These are phyloP conservation scores for Myotis vivesi DNA, from an alignment of 2,797 vertebrate species.

Conservation along the genomic window DNA sequence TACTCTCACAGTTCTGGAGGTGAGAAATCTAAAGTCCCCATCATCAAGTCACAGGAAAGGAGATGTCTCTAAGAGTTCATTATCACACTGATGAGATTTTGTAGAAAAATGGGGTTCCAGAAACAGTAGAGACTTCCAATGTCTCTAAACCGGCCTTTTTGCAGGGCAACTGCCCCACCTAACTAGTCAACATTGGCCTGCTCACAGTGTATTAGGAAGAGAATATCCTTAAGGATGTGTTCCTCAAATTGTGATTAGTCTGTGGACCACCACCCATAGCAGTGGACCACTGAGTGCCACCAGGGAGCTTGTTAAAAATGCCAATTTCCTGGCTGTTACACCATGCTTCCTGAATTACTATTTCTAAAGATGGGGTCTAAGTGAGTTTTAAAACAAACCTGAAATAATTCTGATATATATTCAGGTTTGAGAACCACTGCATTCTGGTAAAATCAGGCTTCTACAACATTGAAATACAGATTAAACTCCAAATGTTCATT, in stretches of 20 bases:
- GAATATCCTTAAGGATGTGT: neutral
- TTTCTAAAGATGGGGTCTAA: constrained; percentile 8
- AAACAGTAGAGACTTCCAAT: neutral
- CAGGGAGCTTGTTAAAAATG: constrained; percentile 25
- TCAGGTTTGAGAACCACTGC: neutral
- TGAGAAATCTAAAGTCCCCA: neutral
- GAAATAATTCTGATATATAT: neutral
- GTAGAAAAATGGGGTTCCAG: constrained; percentile 3
- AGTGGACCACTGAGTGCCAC: neutral
- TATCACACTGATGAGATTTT: constrained; percentile 6
- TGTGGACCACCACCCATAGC: neutral
- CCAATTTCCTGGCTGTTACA: neutral
- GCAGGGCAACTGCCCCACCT: neutral
- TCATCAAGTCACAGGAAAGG: neutral
- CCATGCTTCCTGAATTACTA: neutral
- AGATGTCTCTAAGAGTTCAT: neutral
- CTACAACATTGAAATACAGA: constrained; percentile 6
- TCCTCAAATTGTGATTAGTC: neutral
- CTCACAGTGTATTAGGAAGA: constrained; percentile 40
- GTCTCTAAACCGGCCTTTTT: neutral
- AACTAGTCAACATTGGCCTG: neutral
- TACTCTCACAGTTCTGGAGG: neutral
- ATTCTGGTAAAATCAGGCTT: constrained; percentile 43
- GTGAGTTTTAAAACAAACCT: constrained; percentile 28
- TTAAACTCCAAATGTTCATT: constrained; percentile 35